Conservation (phyloP, 1,140 invertebrate genomes). For the Bradynema listronoti region DNA sequence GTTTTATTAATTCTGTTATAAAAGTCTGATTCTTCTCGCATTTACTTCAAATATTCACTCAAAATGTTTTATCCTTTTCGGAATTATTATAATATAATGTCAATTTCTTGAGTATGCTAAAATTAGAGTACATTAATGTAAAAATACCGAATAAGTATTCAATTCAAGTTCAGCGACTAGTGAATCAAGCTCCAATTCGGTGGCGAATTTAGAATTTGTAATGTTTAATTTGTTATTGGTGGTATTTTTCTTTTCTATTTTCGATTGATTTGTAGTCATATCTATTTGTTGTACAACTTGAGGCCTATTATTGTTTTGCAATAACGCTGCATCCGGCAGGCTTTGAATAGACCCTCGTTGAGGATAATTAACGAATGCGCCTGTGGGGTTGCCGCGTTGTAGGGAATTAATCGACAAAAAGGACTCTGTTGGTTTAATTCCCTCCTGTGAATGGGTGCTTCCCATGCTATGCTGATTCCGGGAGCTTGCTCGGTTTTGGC, state of each 20-base stretch:
- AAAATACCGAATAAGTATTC: constrained; percentile 43
- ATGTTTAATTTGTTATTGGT: background rate
- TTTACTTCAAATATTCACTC: background rate
- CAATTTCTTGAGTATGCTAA: background rate
- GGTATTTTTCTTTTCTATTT: too few species aligned
- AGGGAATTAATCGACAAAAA: constrained; percentile 43
- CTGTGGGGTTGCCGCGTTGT: constrained; percentile 30
- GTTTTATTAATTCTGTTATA: too few species aligned
- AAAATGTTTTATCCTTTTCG: background rate
- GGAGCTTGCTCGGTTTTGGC: constrained; percentile 32
- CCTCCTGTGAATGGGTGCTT: constrained; percentile 42
- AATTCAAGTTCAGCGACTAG: constrained; percentile 53
- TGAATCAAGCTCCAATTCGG: constrained; percentile 44
- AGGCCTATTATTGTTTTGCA: too few species aligned
- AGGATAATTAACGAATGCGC: constrained; percentile 44
- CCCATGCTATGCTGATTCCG: constrained; percentile 39
- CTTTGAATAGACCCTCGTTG: constrained; percentile 52
- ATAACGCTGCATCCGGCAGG: constrained; percentile 43
- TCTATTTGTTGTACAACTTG: too few species aligned
- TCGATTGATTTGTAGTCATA: too few species aligned
- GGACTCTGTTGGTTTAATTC: constrained; percentile 27
- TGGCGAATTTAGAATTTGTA: background rate
- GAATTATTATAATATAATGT: background rate
- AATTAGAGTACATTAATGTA: too few species aligned
- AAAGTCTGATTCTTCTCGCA: too few species aligned